phyloP scores from a whole-genome alignment of 2,888 invertebrate genomes.

The Hipparchia semele region DNA sequence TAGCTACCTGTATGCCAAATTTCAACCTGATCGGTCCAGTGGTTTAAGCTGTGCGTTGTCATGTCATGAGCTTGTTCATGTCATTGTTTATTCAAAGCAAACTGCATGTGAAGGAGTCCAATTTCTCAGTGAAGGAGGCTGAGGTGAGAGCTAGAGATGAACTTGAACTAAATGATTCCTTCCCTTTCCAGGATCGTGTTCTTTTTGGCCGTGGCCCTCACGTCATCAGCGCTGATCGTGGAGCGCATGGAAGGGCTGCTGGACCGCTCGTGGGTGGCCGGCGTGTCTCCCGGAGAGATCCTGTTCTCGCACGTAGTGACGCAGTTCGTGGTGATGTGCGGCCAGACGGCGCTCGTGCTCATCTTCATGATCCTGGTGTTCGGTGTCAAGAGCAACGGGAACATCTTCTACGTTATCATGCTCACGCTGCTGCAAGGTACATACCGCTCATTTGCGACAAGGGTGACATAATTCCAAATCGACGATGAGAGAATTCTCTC shows the following conservation, averaged over 20 bases:
- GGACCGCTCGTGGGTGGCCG: constrained; percentile 97
- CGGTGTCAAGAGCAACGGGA: constrained; percentile 94
- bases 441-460: too few relatives aligned
- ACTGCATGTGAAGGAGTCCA: too few relatives aligned
- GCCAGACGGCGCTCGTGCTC: constrained; percentile 95
- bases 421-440: constrained; percentile 92
- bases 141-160: neutral
- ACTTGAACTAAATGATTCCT: neutral
- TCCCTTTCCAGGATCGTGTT: constrained; percentile 91
- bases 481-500: too few relatives aligned
- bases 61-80: too few relatives aligned
- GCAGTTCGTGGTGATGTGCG: constrained; percentile 97
- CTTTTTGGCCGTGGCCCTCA: constrained; percentile 97
- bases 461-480: too few relatives aligned
- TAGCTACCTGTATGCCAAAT: too few relatives aligned
- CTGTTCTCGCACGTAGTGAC: constrained; percentile 96
- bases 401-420: constrained; percentile 91
- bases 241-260: constrained; percentile 95
- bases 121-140: too few relatives aligned
- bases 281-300: constrained; percentile 95
- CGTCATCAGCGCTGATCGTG: constrained; percentile 95
- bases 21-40: too few relatives aligned
- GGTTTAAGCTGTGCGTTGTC: too few relatives aligned
- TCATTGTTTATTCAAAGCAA: too few relatives aligned
- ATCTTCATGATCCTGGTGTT: constrained; percentile 96